Evolutionary conservation across 2,113 vertebrate species (phyloP).

Genomic region (Festucalex cinctus): DNA sequence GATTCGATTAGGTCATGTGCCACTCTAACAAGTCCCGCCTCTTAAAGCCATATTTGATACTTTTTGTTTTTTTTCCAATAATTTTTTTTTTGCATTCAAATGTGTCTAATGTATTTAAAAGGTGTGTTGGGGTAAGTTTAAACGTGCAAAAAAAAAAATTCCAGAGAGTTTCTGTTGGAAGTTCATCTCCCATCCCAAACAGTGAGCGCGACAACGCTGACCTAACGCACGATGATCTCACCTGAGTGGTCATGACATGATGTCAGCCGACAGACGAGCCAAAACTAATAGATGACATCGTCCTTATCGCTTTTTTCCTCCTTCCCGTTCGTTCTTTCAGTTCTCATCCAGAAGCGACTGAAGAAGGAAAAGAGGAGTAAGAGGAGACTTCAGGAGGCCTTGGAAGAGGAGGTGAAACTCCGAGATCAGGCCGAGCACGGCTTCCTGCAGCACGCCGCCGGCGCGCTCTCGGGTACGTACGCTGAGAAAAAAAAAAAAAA

Average conservation of each 20-base stretch:
- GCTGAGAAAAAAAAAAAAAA: background rate
- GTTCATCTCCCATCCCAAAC: background rate
- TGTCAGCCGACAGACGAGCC: background rate
- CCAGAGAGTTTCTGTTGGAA: background rate
- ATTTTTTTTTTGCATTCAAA: background rate
- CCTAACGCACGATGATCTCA: constrained; percentile 2
- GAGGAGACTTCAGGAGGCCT: constrained; percentile 68
- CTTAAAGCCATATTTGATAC: too few species aligned
- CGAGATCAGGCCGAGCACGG: constrained; percentile 69
- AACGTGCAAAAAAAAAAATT: background rate
- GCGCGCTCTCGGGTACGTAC: constrained; percentile 61
- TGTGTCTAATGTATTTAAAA: background rate
- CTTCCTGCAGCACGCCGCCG: constrained; percentile 55
- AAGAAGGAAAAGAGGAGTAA: constrained; percentile 72
- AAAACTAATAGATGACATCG: background rate
- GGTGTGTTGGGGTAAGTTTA: background rate
- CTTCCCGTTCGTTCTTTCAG: constrained; percentile 25
- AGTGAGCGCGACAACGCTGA: background rate
- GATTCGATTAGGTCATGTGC: background rate
- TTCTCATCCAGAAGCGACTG: constrained; percentile 70
- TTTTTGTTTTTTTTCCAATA: background rate
- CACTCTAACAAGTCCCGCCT: too few species aligned
- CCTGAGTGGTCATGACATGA: background rate
- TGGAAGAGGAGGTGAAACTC: constrained; percentile 70
- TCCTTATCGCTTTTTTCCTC: background rate